Percentiles rank a stretch among this genome's conserved stretches.
phyloP scores from a whole-genome alignment of 2,113 vertebrate species.

The Rana temporaria region DNA sequence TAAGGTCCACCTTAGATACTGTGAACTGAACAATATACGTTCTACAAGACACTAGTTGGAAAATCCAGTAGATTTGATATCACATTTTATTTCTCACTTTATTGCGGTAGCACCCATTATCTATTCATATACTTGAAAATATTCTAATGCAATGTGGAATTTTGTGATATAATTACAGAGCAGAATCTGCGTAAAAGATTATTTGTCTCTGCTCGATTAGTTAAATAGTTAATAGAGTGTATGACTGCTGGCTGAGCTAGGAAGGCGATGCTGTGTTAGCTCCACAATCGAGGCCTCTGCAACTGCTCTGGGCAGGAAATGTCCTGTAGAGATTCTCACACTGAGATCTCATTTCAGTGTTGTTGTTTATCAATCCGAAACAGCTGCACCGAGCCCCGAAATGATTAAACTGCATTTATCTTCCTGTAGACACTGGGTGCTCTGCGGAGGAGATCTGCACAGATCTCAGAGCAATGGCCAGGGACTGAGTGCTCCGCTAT shows the following conservation, averaged over 20 bases:
- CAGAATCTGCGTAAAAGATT: too few species aligned
- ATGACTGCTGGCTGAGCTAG: background rate
- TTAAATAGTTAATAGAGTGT: too few species aligned
- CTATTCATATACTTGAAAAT: too few species aligned
- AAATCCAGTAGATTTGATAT: too few species aligned
- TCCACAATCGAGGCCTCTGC: background rate
- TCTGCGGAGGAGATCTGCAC: background rate
- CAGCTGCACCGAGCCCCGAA: constrained; percentile 3
- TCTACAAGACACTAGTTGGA: too few species aligned
- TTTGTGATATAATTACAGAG: too few species aligned
- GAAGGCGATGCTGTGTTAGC: background rate
- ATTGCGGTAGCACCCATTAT: too few species aligned
- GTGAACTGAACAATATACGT: too few species aligned
- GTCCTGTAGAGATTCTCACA: background rate
- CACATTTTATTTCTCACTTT: too few species aligned
- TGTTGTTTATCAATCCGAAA: background rate
- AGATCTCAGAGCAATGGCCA: background rate
- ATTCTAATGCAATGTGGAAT: too few species aligned
- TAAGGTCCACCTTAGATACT: too few species aligned
- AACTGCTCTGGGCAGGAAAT: background rate
- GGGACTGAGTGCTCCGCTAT: background rate
- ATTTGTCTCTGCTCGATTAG: too few species aligned
- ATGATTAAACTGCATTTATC: constrained; percentile 25
- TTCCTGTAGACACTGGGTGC: constrained; percentile 3
- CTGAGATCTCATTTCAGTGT: background rate